A percentile compares a stretch with the other conserved stretches of the same genome.
phyloP scores from a whole-genome alignment of 2,797 vertebrate genomes.

The Ciconia nigra region DNA sequence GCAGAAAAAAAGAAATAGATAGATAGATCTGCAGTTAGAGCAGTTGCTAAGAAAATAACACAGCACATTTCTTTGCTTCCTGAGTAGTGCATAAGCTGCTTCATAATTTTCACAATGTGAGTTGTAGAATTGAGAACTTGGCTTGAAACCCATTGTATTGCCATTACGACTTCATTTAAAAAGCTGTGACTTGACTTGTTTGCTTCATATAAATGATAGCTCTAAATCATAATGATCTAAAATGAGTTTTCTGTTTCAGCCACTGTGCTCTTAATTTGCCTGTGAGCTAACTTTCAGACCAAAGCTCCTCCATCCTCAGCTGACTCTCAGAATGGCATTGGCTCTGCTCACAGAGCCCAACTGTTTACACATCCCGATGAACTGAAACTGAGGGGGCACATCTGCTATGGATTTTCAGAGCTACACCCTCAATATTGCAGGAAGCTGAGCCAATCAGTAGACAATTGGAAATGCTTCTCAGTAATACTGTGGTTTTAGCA shows the following conservation, averaged over 20 bases:
- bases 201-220: background rate
- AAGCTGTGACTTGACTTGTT: background rate
- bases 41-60: background rate
- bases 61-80: background rate
- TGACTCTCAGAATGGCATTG: background rate
- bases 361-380: background rate
- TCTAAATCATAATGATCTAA: background rate
- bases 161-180: background rate
- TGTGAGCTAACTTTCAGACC: background rate
- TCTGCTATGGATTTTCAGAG: conserved; percentile 44
- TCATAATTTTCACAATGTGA: conserved; percentile 8
- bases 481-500: conserved; percentile 11
- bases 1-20: background rate
- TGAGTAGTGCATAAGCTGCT: background rate
- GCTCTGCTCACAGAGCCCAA: background rate
- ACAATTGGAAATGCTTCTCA: conserved; percentile 36
- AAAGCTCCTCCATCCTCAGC: background rate
- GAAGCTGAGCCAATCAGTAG: background rate
- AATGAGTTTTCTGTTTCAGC: background rate
- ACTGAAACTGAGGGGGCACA: background rate
- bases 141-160: background rate
- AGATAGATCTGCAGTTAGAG: background rate
- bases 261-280: background rate
- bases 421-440: background rate
- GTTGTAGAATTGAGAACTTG: conserved; percentile 7